phyloP scores from a whole-genome alignment of 2,797 vertebrate genomes.

The Huso huso region DNA sequence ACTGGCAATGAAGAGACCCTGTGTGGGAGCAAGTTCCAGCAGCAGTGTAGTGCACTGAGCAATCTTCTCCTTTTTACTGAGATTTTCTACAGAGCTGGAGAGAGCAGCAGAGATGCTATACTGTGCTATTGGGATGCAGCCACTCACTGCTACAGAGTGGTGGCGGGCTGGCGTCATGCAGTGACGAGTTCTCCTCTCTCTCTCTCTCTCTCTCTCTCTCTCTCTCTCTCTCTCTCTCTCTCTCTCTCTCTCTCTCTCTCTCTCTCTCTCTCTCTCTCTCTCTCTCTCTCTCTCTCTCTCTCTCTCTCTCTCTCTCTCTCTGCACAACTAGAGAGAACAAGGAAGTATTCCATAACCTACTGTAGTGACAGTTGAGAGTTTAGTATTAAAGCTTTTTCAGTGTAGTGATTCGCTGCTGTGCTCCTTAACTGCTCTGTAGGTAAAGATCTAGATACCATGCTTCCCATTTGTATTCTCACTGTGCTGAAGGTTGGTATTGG shows the following conservation, averaged over 20 bases:
- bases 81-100: conserved; percentile 74
- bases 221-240: conserved; percentile 9
- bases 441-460: no score
- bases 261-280: conserved; percentile 64
- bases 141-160: conserved; percentile 96
- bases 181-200: conserved; percentile 80
- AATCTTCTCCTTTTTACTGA: conserved; percentile 71
- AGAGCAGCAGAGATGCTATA: conserved; percentile 55
- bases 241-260: conserved; percentile 64
- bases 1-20: conserved; percentile 62
- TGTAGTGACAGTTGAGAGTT: no score
- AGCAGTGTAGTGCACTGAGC: conserved; percentile 83
- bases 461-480: no score
- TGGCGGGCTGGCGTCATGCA: conserved; percentile 96
- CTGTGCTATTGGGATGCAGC: conserved; percentile 92
- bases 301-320: conserved; percentile 10
- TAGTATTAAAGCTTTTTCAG: no score
- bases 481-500: no score
- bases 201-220: conserved; percentile 33
- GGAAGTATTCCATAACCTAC: no score
- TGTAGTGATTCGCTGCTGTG: no score
- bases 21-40: conserved; percentile 71
- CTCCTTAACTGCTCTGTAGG: no score
- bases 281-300: conserved; percentile 15
- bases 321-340: no score